Percentiles rank a stretch among this genome's conserved stretches.
Conservation (phyloP, 1,140 invertebrate genomes). For the Trichonephila clavata region DNA sequence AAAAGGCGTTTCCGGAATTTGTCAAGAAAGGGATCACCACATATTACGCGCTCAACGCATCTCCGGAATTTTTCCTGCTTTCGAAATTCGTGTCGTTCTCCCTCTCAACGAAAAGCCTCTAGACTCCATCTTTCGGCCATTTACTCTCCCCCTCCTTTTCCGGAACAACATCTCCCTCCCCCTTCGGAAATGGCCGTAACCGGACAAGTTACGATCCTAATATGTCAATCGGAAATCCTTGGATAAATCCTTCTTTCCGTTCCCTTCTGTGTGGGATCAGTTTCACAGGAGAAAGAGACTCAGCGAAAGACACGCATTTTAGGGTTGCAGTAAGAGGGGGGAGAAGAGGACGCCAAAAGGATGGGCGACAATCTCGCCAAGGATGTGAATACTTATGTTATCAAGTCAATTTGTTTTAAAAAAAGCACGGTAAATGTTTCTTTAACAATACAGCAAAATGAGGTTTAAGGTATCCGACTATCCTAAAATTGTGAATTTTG, state of each 20-base stretch:
- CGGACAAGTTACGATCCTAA: conserved; percentile 75
- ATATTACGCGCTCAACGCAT: conserved; percentile 75
- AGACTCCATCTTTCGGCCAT: conserved; percentile 75
- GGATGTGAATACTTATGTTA: background rate
- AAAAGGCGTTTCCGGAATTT: conserved; percentile 66
- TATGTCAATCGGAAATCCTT: conserved; percentile 76
- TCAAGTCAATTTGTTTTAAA: too few species aligned
- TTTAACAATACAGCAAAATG: background rate
- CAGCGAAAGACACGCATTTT: conserved; percentile 65
- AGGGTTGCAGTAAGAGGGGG: conserved; percentile 52
- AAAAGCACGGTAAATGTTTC: background rate
- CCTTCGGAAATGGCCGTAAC: conserved; percentile 59
- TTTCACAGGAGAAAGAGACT: conserved; percentile 59
- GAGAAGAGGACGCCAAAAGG: background rate
- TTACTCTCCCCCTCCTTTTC: conserved; percentile 20
- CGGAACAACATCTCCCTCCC: conserved; percentile 13
- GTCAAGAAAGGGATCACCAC: conserved; percentile 76
- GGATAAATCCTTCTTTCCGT: conserved; percentile 75
- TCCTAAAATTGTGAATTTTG: too few species aligned
- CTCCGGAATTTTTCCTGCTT: conserved; percentile 58
- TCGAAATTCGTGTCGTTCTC: background rate
- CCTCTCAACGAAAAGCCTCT: conserved; percentile 62
- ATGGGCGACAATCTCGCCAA: background rate
- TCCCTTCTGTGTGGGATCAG: conserved; percentile 66
- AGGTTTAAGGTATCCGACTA: too few species aligned